Evolutionary conservation across 1,140 invertebrate species (phyloP).

Genomic region (Leptinotarsa defecta): DNA sequence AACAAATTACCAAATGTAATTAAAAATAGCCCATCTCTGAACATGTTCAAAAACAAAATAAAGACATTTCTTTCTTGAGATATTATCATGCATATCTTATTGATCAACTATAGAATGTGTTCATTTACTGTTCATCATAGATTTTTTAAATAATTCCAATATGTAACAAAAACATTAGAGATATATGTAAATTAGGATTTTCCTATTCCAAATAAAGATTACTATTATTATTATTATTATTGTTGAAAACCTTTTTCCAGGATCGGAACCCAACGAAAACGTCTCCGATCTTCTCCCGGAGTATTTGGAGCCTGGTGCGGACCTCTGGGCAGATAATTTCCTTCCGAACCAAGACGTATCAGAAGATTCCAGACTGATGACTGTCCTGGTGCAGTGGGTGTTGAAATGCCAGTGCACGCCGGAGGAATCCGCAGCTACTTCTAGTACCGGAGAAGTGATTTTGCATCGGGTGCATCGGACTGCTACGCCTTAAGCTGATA

Average conservation of each 20-base stretch:
- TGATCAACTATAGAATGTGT: too few species aligned
- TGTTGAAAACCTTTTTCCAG: conserved; percentile 19
- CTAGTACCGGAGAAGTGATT: conserved; percentile 40
- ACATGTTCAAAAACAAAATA: too few species aligned
- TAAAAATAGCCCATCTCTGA: too few species aligned
- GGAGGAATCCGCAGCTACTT: conserved; percentile 30
- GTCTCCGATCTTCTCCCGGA: conserved; percentile 46
- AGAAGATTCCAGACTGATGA: conserved; percentile 41
- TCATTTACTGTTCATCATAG: too few species aligned
- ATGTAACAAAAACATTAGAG: too few species aligned
- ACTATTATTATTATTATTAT: too few species aligned
- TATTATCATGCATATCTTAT: too few species aligned
- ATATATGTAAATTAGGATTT: too few species aligned
- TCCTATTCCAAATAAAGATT: too few species aligned
- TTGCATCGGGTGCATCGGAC: conserved; percentile 53
- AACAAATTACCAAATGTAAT: too few species aligned
- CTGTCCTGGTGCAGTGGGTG: conserved; percentile 52
- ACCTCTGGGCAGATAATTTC: conserved; percentile 48
- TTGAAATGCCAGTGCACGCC: conserved; percentile 50
- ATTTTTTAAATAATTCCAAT: too few species aligned
- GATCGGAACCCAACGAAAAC: conserved; percentile 37
- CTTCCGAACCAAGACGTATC: conserved; percentile 37
- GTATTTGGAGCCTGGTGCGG: conserved; percentile 49
- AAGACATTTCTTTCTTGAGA: too few species aligned
- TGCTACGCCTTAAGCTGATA: conserved; percentile 40